Evolutionary conservation across 2,797 vertebrate species (phyloP).

Genomic region (Sparus aurata): DNA sequence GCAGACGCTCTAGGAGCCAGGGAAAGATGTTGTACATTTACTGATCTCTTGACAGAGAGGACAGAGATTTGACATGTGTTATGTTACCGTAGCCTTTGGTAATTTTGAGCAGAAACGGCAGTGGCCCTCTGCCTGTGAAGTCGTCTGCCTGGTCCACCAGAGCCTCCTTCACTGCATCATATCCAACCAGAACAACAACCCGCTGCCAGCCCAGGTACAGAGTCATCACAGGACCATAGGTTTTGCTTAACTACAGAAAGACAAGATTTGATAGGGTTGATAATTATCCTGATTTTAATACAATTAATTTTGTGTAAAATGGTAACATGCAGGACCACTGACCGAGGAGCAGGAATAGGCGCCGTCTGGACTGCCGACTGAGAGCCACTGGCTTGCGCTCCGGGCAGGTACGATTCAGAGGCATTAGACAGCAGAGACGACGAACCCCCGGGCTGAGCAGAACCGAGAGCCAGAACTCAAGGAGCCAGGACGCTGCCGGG

Average conservation of each 20-base stretch:
- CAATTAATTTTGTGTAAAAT: neutral
- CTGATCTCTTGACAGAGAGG: neutral
- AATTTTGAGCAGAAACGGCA: slow-evolving; percentile 53
- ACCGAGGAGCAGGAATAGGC: too few species aligned
- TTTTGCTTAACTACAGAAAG: slow-evolving; percentile 79
- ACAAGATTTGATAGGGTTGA: neutral
- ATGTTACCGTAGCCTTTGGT: slow-evolving; percentile 74
- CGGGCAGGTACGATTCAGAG: too few species aligned
- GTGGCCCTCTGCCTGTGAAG: slow-evolving; percentile 74
- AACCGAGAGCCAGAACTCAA: too few species aligned
- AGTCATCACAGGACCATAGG: slow-evolving; percentile 83
- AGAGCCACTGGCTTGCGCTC: too few species aligned
- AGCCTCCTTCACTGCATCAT: slow-evolving; percentile 85
- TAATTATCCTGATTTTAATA: neutral
- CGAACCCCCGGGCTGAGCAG: too few species aligned
- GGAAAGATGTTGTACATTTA: slow-evolving; percentile 78
- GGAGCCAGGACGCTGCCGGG: too few species aligned
- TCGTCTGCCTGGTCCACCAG: slow-evolving; percentile 86
- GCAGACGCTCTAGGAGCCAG: slow-evolving; percentile 72
- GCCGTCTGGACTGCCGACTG: too few species aligned
- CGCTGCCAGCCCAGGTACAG: slow-evolving; percentile 81
- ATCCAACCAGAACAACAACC: slow-evolving; percentile 83
- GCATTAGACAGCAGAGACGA: too few species aligned
- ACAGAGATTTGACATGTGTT: neutral
- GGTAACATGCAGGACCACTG: neutral